phyloP scores from a whole-genome alignment of 2,113 vertebrate species.

The Muscicapa adusta region DNA sequence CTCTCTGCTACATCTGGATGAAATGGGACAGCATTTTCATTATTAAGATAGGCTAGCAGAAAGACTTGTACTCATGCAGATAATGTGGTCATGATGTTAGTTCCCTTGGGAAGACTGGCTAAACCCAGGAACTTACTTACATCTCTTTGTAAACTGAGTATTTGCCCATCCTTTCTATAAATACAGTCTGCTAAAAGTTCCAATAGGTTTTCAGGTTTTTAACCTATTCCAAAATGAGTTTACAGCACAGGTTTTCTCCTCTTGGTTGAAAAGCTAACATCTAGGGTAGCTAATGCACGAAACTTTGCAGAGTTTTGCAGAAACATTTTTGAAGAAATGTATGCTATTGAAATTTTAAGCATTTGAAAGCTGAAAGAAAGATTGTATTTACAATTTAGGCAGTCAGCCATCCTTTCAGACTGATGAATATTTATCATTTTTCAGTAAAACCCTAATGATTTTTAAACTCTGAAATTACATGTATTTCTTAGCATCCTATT shows the following conservation, averaged over 20 bases:
- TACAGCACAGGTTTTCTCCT: background rate
- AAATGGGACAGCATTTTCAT: background rate
- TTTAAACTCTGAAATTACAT: constrained; percentile 20
- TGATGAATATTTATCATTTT: background rate
- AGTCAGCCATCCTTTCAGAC: constrained; percentile 1
- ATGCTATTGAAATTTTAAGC: background rate
- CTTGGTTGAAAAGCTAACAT: background rate
- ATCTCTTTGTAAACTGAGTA: background rate
- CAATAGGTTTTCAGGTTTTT: background rate
- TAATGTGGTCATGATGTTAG: background rate
- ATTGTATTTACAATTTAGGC: background rate
- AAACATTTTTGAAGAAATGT: background rate
- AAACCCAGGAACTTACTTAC: background rate
- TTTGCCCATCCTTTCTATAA: background rate
- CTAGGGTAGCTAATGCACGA: background rate
- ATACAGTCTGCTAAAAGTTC: background rate
- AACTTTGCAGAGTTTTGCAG: background rate
- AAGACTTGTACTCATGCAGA: background rate
- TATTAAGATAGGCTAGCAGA: background rate
- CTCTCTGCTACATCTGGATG: background rate
- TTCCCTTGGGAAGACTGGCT: background rate
- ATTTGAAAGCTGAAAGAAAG: background rate
- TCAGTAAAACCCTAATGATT: background rate
- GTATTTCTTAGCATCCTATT: background rate
- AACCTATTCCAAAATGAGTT: background rate